Conservation (phyloP, 2,113 vertebrate species). For the Oceanites oceanicus region DNA sequence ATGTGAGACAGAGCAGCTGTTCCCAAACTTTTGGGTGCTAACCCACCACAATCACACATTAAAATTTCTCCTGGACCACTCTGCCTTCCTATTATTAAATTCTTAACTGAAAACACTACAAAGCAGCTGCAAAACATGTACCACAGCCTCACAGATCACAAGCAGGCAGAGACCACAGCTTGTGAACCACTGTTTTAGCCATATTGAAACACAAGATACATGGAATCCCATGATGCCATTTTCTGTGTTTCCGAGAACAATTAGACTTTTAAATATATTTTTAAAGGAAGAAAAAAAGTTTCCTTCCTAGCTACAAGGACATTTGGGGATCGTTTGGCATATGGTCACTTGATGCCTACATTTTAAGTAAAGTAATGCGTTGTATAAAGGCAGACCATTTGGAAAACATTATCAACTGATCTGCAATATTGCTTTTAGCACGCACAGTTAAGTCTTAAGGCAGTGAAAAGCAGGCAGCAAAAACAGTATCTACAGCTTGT, state of each 20-base stretch:
- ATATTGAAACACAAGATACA: neutral
- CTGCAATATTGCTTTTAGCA: neutral
- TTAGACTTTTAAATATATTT: neutral
- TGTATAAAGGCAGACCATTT: neutral
- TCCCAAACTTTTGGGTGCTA: neutral
- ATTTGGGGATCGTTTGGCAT: neutral
- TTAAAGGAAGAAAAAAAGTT: neutral
- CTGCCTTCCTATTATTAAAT: neutral
- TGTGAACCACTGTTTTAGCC: neutral
- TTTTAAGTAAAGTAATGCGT: neutral
- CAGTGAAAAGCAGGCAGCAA: conserved; percentile 6
- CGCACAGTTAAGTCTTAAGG: conserved; percentile 18
- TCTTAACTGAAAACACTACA: neutral
- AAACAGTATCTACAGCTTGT: neutral
- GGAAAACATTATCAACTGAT: conserved; percentile 2
- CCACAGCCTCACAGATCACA: neutral
- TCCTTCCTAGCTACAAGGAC: neutral
- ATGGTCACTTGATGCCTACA: neutral
- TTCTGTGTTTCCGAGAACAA: neutral
- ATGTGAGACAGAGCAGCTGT: neutral
- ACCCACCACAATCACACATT: neutral
- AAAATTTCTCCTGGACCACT: neutral
- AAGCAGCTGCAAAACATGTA: neutral
- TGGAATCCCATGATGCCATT: neutral
- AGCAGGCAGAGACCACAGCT: neutral